Base-by-base conservation (phyloP, 2,113 vertebrate genomes). In the Ceyx margarethae region DNA sequence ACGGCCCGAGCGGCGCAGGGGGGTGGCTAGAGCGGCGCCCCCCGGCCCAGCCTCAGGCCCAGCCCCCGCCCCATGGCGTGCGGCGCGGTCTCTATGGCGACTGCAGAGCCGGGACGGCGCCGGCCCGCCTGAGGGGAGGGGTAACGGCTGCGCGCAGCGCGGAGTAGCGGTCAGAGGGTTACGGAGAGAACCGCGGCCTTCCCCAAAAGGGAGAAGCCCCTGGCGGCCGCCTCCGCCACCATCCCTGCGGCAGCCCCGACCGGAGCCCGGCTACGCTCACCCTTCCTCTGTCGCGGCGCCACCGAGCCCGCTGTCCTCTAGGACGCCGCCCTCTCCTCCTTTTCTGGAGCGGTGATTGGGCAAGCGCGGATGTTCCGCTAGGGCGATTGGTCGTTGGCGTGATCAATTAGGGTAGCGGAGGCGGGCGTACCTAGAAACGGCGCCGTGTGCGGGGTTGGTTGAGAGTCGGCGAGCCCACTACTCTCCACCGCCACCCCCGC, bases 391-490 rank as follows among this genome's bases (percentile, higher is more conserved):
- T 21, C 77, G 5, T 0, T 13, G 3, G 29, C 7, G 22, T 19
- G 31, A 85, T 95, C 97, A 95, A 74, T 97, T 91, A 86, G 4
- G 14, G 11, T 2, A 25, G n/a, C 2, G 22, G 73, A 86, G 97
- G 96, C 64, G 90, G 94, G 74, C 82, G 40, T 72, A 85, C 53
- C 87, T 77, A 95, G 94, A 54, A 89, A 73, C 81, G 77, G 87
- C 74, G 89, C 91, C 77, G 92, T 68, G 94, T 86, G 94, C 78
- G 91, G 80, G 91, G 96, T 95, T 95, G 96, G 95, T 64, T 96
- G 96, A 94, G 97, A 93, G 75, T 26, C 23, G 93, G 29, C 54
- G 83, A 81, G 95, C 79, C 48, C 78, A 91, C 85, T 77, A 46
- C 85, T 65, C 40, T 85, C 79, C 80, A 60, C 91, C 37, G 88